phyloP scores from a whole-genome alignment of 2,888 invertebrate genomes.

The Macroteleia sp. region DNA sequence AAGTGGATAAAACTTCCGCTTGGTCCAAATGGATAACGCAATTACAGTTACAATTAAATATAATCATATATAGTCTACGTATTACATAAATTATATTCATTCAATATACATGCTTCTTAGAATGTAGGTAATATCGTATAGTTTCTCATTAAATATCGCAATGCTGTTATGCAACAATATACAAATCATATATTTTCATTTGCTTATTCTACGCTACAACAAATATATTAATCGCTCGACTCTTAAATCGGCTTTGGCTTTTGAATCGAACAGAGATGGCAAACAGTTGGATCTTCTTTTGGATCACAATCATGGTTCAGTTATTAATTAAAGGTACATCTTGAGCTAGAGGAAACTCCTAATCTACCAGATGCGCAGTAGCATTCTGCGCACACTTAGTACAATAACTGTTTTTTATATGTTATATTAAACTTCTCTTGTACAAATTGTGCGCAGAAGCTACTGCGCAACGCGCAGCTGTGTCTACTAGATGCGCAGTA shows the following conservation, averaged over 20 bases:
- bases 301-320: too few species aligned
- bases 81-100: constrained; percentile 34
- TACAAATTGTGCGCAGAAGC: too few species aligned
- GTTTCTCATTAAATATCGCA: constrained; percentile 13
- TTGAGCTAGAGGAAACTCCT: too few species aligned
- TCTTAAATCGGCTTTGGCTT: constrained; percentile 42
- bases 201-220: constrained; percentile 1
- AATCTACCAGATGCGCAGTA: too few species aligned
- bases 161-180: constrained; percentile 35
- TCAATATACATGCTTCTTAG: constrained; percentile 27
- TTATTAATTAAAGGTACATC: too few species aligned
- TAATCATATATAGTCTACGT: constrained; percentile 15
- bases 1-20: not conserved
- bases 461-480: too few species aligned
- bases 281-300: too few species aligned
- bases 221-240: constrained; percentile 26
- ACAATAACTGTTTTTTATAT: too few species aligned
- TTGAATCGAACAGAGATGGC: constrained; percentile 15
- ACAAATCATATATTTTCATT: constrained; percentile 24
- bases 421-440: too few species aligned
- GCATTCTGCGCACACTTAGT: too few species aligned
- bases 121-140: constrained; percentile 19
- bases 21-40: not conserved
- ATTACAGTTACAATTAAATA: constrained; percentile 4
- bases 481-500: too few species aligned